Evolutionary conservation across 2,113 vertebrate species (phyloP), one percentile per base, ranked within the genome.

Genomic region (Erinaceus europaeus): DNA sequence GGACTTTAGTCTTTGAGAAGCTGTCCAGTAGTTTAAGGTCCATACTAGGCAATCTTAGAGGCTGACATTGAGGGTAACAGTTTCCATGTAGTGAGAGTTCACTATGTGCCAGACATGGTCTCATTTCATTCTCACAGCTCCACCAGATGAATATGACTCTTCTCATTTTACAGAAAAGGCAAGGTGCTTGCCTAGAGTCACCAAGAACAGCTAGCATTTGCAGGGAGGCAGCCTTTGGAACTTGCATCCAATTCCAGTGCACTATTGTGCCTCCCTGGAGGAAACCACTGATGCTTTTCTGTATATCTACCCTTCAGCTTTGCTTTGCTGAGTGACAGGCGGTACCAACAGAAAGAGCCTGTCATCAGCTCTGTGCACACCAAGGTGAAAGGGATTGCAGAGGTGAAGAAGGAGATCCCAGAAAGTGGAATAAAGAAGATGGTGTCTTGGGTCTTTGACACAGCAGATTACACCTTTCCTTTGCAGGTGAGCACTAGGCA

Each of bases 281-380:
- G 46, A 86, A 84, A 23, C 50, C 55, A 9, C 3, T 48, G 18
- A 64, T 38, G 21, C 42, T 78, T 40, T 52, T 42, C 46, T 81
- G 52, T 80, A 20, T 80, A 20, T 67, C 76, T 61, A 20, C 44
- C 67, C 1, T 59, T 76, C 42, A 96, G 95, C 91, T 94, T 94
- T 34, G 93, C 87, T 20, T 27, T 96, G 82, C 29, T 95, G 87
- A 92, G 46, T 14, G 91, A 96, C 87, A 96, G 93, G 91, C 68
- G 67, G 44, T 96, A 96, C 46, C 95, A 96, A 40, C 52, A 32
- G 87, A 96, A 96, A 15, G 95, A 96, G 65, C 36, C 89, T 8
- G 42, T 96, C 1, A 80, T 95, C 89, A 96, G 95, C 40, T 96
- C 95, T 0, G 93, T 96, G 85, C 93, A 95, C n/a, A 89, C 94